Evolutionary conservation across 2,113 vertebrate species (phyloP).

Genomic region (Corythornis cristatus): DNA sequence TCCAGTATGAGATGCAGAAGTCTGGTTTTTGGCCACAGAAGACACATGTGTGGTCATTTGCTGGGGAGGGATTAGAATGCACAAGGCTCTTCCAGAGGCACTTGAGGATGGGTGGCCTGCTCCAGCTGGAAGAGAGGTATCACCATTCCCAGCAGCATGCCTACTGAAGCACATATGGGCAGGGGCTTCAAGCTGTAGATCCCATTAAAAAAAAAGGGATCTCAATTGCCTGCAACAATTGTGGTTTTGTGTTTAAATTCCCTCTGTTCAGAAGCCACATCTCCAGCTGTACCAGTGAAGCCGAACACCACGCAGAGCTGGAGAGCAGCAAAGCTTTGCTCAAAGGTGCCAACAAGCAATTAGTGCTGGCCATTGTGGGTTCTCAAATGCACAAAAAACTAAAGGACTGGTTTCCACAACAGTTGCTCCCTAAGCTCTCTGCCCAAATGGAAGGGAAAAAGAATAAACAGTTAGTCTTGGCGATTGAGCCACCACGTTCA

Average conservation of each 20-base stretch:
- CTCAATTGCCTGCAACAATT: neutral
- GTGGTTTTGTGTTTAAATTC: neutral
- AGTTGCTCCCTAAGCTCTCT: neutral
- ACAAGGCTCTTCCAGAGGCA: neutral
- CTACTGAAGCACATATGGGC: neutral
- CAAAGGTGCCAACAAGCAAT: neutral
- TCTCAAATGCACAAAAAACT: neutral
- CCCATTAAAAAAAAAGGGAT: neutral
- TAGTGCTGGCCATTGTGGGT: neutral
- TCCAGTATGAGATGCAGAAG: neutral
- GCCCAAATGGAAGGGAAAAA: neutral
- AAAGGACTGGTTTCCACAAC: neutral
- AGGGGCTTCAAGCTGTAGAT: neutral
- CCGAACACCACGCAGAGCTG: neutral
- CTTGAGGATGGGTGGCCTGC: neutral
- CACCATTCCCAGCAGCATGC: neutral
- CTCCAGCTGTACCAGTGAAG: neutral
- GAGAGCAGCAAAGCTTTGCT: neutral
- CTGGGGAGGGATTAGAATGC: neutral
- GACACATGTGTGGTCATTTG: accelerated
- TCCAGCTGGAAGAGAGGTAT: neutral
- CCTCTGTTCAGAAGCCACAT: neutral
- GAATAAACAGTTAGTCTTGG: neutral
- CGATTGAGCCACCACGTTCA: neutral
- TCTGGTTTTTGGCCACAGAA: neutral